Percentiles rank a stretch among this genome's conserved stretches.
Evolutionary conservation across 2,888 invertebrate genomes (phyloP).

Genomic region (Leuctra nigra): DNA sequence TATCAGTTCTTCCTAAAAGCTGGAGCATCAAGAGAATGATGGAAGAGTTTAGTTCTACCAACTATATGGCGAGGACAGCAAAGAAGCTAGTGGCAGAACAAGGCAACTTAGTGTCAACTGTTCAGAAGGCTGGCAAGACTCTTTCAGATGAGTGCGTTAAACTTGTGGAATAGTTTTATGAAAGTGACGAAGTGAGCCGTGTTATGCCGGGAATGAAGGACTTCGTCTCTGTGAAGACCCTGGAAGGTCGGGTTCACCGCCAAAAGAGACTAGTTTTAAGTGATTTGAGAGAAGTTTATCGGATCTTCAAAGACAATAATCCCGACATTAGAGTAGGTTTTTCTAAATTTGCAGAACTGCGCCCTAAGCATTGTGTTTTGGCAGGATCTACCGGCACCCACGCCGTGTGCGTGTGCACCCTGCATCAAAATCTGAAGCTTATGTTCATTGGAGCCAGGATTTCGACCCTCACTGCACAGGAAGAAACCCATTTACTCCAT

Average conservation of each 20-base stretch:
- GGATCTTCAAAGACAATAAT: too few species aligned
- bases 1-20: too few species aligned
- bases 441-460: not conserved
- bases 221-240: not conserved
- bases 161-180: too few species aligned
- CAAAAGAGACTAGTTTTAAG: conserved; percentile 5
- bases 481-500: too few species aligned
- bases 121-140: too few species aligned
- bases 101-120: too few species aligned
- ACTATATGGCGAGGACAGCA: too few species aligned
- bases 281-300: not conserved
- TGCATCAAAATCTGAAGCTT: not conserved
- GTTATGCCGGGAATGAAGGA: not conserved
- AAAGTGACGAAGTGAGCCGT: not conserved
- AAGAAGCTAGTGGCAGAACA: too few species aligned
- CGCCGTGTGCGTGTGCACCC: not conserved
- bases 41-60: too few species aligned
- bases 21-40: too few species aligned
- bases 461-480: too few species aligned
- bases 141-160: too few species aligned
- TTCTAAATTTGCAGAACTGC: conserved; percentile 21
- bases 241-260: not conserved
- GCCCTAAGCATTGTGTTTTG: conserved; percentile 19
- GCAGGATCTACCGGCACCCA: conserved; percentile 1
- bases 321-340: conserved; percentile 19